A percentile compares a stretch with the other conserved stretches of the same genome.
Conservation (phyloP, 2,113 vertebrate genomes). For the Siphamia tubifer region DNA sequence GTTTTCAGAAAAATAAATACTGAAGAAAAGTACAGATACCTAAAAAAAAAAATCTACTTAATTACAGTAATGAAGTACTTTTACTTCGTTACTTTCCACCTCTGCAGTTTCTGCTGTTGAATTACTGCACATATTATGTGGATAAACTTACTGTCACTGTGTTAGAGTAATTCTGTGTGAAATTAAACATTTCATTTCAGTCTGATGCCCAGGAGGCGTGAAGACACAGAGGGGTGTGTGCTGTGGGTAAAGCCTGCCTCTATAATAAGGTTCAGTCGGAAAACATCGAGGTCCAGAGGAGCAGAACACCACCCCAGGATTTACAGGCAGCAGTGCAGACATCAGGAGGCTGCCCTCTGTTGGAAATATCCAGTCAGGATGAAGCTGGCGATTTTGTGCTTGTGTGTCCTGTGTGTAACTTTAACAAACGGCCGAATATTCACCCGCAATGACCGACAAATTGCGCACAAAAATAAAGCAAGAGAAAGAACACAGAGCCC, state of each 20-base stretch:
- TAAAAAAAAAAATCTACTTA: too few relatives aligned
- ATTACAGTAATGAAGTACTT: too few relatives aligned
- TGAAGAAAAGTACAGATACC: too few relatives aligned
- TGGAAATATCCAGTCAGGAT: slow-evolving; percentile 30
- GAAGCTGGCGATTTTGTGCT: slow-evolving; percentile 8
- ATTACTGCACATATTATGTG: too few relatives aligned
- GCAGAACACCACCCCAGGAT: background rate
- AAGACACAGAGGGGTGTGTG: slow-evolving; percentile 32
- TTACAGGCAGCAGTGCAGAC: background rate
- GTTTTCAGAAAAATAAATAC: too few relatives aligned
- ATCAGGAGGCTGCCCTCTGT: too few relatives aligned
- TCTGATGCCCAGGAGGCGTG: background rate
- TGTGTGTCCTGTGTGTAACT: slow-evolving; percentile 29
- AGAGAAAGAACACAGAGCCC: background rate
- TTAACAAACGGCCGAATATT: background rate
- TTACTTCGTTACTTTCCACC: too few relatives aligned
- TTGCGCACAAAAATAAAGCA: background rate
- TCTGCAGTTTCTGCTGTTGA: too few relatives aligned
- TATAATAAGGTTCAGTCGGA: background rate
- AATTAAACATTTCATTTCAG: too few relatives aligned
- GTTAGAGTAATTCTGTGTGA: too few relatives aligned
- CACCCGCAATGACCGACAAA: background rate
- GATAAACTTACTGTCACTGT: too few relatives aligned
- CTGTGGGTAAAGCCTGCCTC: slow-evolving; percentile 23
- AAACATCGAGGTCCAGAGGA: background rate